phyloP scores from a whole-genome alignment of 2,797 vertebrate genomes.

The Phrynocephalus vlangalii region DNA sequence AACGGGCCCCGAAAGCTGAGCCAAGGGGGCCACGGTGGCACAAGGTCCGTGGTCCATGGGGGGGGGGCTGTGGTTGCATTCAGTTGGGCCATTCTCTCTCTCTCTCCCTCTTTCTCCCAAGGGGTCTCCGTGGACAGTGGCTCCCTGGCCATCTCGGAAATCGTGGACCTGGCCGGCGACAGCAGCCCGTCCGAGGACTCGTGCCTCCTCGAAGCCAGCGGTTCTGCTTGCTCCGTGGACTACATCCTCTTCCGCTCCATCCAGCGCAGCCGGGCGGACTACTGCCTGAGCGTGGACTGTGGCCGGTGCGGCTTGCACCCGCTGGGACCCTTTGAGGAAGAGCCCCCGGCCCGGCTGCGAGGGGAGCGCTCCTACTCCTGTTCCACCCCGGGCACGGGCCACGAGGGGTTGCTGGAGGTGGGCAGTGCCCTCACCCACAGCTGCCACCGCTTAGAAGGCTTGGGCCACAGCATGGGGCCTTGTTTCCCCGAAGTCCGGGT shows the following conservation, averaged over 20 bases:
- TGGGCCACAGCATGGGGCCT: slow-evolving; percentile 74
- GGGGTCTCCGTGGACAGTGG: slow-evolving; percentile 94
- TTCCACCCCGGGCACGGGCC: slow-evolving; percentile 87
- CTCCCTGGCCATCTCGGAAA: slow-evolving; percentile 92
- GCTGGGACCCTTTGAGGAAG: slow-evolving; percentile 82
- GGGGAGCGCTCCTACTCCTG: slow-evolving; percentile 94
- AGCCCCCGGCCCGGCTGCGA: slow-evolving; percentile 80
- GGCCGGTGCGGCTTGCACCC: slow-evolving; percentile 67
- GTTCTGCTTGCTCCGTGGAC: slow-evolving; percentile 80
- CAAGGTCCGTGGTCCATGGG: background rate
- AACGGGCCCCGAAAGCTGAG: background rate
- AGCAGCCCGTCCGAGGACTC: slow-evolving; percentile 97
- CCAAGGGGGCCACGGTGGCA: too few species aligned
- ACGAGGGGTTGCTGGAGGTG: slow-evolving; percentile 58
- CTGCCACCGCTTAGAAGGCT: slow-evolving; percentile 90
- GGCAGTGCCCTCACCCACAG: slow-evolving; percentile 83
- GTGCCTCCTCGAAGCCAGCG: slow-evolving; percentile 90
- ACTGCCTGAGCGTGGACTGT: slow-evolving; percentile 83
- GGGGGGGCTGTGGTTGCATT: rapidly evolving
- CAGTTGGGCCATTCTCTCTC: background rate
- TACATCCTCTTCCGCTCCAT: slow-evolving; percentile 83
- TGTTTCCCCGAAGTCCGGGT: slow-evolving; percentile 80
- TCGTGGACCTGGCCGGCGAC: slow-evolving; percentile 92
- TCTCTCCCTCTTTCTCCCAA: rapidly evolving
- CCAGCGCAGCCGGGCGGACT: slow-evolving; percentile 81